These are phyloP conservation scores for Serripes groenlandicus DNA, from an alignment of 2,888 invertebrate species.

Conservation along the genomic window DNA sequence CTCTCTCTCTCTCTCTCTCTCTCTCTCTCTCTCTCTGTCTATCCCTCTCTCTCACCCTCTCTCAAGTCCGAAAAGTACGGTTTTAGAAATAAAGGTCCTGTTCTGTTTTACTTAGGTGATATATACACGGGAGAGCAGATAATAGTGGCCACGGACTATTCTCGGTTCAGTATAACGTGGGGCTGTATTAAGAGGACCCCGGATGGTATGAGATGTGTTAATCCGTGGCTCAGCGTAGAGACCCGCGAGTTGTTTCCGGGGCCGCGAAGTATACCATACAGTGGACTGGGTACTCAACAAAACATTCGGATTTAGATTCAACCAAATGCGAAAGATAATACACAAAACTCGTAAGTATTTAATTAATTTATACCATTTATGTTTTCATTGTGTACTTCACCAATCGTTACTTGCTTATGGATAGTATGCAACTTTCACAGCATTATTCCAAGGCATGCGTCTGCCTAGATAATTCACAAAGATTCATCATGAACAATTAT, in stretches of 20 bases:
- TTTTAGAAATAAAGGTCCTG: no score
- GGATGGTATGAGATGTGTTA: conserved; percentile 1
- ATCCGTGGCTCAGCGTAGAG: conserved; percentile 5
- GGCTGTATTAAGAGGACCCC: background rate
- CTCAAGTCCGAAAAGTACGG: no score
- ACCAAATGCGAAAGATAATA: background rate
- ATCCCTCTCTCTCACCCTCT: no score
- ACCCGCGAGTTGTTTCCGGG: background rate
- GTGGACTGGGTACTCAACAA: background rate
- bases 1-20: no score
- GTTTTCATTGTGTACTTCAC: no score
- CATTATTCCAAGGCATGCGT: no score
- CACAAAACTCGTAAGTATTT: background rate
- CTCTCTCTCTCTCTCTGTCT: no score
- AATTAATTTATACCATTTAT: no score
- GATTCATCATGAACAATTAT: no score
- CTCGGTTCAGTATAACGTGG: background rate
- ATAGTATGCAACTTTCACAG: no score
- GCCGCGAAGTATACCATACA: background rate
- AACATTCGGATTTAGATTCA: background rate
- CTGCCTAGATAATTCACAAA: no score
- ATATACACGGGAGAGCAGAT: background rate
- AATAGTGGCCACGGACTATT: conserved; percentile 15
- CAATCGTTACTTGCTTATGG: no score
- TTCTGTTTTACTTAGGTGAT: background rate